These are phyloP conservation scores for Volucella zonaria DNA, from an alignment of 2,888 invertebrate species.

Conservation along the genomic window DNA sequence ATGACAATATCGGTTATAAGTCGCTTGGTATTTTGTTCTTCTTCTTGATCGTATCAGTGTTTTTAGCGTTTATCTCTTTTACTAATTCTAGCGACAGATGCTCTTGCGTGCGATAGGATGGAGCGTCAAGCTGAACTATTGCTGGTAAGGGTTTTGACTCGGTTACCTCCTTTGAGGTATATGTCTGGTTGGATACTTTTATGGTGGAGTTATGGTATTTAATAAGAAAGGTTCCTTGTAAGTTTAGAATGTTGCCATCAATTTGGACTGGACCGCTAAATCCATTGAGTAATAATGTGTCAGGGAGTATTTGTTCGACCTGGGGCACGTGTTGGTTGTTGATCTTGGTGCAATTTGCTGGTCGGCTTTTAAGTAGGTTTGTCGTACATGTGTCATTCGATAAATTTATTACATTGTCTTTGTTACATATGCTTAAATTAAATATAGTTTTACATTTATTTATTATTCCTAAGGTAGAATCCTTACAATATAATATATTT, in stretches of 20 bases:
- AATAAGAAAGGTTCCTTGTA: slow-evolving; percentile 11
- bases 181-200: not conserved
- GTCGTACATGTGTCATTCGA: not conserved
- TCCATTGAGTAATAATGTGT: slow-evolving; percentile 5
- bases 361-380: slow-evolving; percentile 5
- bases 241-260: not conserved
- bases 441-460: slow-evolving; percentile 10
- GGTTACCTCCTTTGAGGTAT: not conserved
- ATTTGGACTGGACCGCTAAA: slow-evolving; percentile 9
- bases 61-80: slow-evolving; percentile 5
- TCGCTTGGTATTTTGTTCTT: not conserved
- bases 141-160: slow-evolving; percentile 14
- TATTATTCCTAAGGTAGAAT: slow-evolving; percentile 35
- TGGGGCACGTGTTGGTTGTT: too few species aligned
- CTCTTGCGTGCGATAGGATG: not conserved
- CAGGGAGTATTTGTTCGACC: too few species aligned
- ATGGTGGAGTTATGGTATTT: slow-evolving; percentile 5
- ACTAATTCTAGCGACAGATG: slow-evolving; percentile 1
- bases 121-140: slow-evolving; percentile 3
- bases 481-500: slow-evolving; percentile 38
- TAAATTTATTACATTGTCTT: slow-evolving; percentile 35
- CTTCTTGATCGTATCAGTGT: not conserved
- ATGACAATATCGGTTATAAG: not conserved
- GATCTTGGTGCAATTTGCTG: too few species aligned
- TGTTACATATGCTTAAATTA: slow-evolving; percentile 4